Conservation (phyloP, 2,888 invertebrate genomes). For the Pandemis cinnamomeana region DNA sequence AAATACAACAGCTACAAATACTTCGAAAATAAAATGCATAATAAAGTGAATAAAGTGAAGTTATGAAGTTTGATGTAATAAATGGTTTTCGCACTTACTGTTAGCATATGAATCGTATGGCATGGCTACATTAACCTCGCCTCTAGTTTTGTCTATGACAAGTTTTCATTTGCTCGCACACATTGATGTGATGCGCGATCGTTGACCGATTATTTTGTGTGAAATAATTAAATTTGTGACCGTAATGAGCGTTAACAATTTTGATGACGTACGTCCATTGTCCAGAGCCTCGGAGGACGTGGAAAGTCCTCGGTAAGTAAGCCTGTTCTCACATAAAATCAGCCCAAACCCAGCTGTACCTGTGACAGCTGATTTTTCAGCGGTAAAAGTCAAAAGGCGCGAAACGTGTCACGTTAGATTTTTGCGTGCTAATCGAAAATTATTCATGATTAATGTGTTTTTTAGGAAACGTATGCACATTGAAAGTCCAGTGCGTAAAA, state of each 20-base stretch:
- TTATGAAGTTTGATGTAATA: too few species aligned
- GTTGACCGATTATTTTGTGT: constrained; percentile 27
- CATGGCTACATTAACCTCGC: constrained; percentile 16
- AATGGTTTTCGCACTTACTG: neutral
- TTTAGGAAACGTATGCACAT: constrained; percentile 70
- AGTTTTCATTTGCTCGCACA: neutral
- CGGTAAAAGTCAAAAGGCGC: constrained; percentile 80
- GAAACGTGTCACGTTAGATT: constrained; percentile 53
- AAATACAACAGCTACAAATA: neutral
- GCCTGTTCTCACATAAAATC: constrained; percentile 46
- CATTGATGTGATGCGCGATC: constrained; percentile 20
- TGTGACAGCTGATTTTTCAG: constrained; percentile 79
- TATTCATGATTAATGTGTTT: constrained; percentile 48
- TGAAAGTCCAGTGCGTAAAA: constrained; percentile 66
- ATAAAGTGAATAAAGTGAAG: neutral
- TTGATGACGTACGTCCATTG: constrained; percentile 58
- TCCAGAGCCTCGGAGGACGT: constrained; percentile 56
- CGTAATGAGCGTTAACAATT: constrained; percentile 63
- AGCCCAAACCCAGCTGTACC: constrained; percentile 48
- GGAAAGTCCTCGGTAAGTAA: constrained; percentile 70
- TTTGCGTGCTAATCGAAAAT: constrained; percentile 38
- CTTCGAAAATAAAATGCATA: neutral
- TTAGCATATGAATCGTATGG: neutral
- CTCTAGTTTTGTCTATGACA: constrained; percentile 25
- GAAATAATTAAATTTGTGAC: constrained; percentile 27